These are phyloP conservation scores for Corythaixoides concolor DNA, from an alignment of 2,113 vertebrate genomes.

Conservation along the genomic window DNA sequence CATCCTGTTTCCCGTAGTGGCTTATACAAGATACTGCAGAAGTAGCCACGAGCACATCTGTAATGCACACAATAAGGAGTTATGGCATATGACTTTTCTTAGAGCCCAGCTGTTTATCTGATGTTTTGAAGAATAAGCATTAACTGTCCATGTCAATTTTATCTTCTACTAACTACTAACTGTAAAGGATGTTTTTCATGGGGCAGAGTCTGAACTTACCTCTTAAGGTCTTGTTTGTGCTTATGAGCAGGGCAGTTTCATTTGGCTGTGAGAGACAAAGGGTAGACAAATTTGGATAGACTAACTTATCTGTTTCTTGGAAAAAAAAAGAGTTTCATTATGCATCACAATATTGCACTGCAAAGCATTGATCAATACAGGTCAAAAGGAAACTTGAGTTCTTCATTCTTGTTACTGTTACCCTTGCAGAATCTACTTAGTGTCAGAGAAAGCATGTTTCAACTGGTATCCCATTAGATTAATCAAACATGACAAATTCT, in stretches of 20 bases:
- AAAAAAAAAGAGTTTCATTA: not conserved
- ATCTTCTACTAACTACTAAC: not conserved
- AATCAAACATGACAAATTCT: not conserved
- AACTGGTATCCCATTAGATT: not conserved
- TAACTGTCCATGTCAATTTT: not conserved
- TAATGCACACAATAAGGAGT: not conserved
- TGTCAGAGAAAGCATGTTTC: not conserved
- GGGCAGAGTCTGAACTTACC: not conserved
- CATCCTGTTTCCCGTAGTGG: slow-evolving; percentile 16
- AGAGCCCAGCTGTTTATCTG: not conserved
- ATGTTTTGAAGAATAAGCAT: not conserved
- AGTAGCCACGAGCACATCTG: not conserved
- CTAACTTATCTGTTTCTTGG: not conserved
- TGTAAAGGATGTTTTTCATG: not conserved
- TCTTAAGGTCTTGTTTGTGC: not conserved
- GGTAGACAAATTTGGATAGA: not conserved
- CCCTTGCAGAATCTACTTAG: not conserved
- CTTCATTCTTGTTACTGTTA: not conserved
- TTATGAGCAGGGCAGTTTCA: not conserved
- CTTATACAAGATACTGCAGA: not conserved
- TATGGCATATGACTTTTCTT: not conserved
- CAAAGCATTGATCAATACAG: not conserved
- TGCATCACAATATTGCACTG: not conserved
- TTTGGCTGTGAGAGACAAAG: not conserved
- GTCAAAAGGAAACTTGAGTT: not conserved